A percentile compares a stretch with the other conserved stretches of the same genome.
phyloP scores from a whole-genome alignment of 2,888 invertebrate species.

The Cephus pygmeus region DNA sequence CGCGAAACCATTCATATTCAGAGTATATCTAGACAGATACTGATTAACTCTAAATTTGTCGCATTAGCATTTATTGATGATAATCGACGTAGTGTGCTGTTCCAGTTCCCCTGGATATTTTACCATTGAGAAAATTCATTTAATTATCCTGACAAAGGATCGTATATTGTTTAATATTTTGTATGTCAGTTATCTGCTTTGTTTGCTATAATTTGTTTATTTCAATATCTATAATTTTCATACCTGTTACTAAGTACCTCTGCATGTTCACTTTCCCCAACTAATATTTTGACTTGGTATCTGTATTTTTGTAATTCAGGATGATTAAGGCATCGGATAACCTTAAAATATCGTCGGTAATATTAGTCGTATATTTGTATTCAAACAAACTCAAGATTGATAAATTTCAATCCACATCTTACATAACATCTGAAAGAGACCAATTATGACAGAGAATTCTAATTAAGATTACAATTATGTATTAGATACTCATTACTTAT shows the following conservation, averaged over 20 bases:
- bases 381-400: constrained; percentile 24
- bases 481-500: not conserved
- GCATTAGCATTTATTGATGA: not conserved
- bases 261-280: not conserved
- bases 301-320: not conserved
- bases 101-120: not conserved
- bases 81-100: not conserved
- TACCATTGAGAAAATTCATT: not conserved
- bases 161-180: not conserved
- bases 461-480: constrained; percentile 3
- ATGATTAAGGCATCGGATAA: not conserved
- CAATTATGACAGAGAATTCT: constrained; percentile 18
- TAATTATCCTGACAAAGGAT: not conserved
- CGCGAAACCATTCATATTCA: not conserved
- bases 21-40: not conserved
- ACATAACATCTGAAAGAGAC: constrained; percentile 40
- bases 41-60: not conserved
- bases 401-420: constrained; percentile 30
- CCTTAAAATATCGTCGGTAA: constrained; percentile 17
- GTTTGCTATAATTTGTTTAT: not conserved
- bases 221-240: not conserved
- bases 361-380: constrained; percentile 24
- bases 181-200: not conserved
- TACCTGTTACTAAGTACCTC: not conserved
- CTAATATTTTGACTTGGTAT: not conserved